phyloP scores from a whole-genome alignment of 2,888 invertebrate genomes.

The Hydroisotoma schaefferi region DNA sequence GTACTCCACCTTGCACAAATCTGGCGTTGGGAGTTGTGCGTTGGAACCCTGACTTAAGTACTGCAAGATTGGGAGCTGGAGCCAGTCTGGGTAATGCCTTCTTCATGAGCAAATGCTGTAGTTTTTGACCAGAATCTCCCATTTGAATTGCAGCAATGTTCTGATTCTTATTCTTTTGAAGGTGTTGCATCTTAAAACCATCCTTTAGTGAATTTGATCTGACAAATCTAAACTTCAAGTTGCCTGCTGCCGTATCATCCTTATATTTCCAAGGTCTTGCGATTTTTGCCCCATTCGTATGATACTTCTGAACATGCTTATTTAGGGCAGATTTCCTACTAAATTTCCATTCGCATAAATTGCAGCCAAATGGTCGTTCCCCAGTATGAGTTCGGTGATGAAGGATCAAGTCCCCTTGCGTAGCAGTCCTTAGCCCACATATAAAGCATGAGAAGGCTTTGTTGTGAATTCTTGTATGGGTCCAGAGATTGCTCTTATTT shows the following conservation, averaged over 20 bases:
- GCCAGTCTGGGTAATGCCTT: not conserved
- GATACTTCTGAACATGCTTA: constrained; percentile 28
- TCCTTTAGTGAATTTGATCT: not conserved
- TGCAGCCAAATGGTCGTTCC: constrained; percentile 26
- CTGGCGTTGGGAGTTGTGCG: no score
- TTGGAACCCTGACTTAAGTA: no score
- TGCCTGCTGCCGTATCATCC: not conserved
- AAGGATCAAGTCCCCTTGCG: constrained; percentile 29
- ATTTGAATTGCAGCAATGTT: no score
- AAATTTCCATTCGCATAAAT: constrained; percentile 28
- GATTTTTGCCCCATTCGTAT: constrained; percentile 24
- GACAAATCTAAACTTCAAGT: constrained; percentile 1
- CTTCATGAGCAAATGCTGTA: no score
- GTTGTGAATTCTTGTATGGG: constrained; percentile 29
- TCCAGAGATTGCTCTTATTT: constrained; percentile 20
- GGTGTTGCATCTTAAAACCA: not conserved
- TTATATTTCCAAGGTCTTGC: constrained; percentile 14
- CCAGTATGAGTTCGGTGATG: constrained; percentile 29
- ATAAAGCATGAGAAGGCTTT: constrained; percentile 23
- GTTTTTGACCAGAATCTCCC: no score
- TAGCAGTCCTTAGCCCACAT: constrained; percentile 28
- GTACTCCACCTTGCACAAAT: not conserved
- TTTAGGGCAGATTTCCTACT: constrained; percentile 24
- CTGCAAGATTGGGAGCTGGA: not conserved
- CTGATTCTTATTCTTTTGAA: no score